Base-by-base conservation (phyloP, 2,888 invertebrate species). In the Ischnura elegans region DNA sequence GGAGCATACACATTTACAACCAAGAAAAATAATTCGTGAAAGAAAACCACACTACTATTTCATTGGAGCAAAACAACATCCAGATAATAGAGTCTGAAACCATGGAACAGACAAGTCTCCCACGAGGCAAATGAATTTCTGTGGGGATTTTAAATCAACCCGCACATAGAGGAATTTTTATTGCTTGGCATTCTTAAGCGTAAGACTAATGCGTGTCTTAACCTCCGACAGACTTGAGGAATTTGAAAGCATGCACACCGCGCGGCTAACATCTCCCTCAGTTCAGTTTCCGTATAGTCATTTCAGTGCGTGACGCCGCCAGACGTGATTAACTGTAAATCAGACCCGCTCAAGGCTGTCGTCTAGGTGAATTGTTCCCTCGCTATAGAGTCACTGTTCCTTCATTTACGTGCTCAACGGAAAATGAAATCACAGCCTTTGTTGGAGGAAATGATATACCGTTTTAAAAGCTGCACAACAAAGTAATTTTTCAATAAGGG, bases 311-410 rank as follows among this genome's bases (percentile, higher is more conserved):
- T 36, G 36, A 16, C 36, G 76, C 76, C 76, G 76, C 76, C 36
- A 76, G 25, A 36, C 76, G 13, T 76, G 29, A 36, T 76, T 76
- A 76, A 76, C 76, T 76, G 76, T 76, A 76, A 29, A 76, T 76
- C 25, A 76, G 76, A 76, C 76, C 16, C 16, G 76, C 16, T 76
- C 76, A 76, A 76, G 76, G 76, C 25, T 36, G 10, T 8, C 36
- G 36, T 29, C 76, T 36, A 76, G 6, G 36, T 25, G 61, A 61
- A 61, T 61, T 61, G 76, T 76, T 76, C 16, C 76, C 76, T 16
- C 76, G 16, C 61, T 25, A 61, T 61, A 25, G n/a, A 36, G 76
- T 76, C 21, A 36, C 76, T 36, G 29, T 76, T 76, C 29, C 76
- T 76, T 76, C 3, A 36, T 76, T 76, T 29, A 25, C 29, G 51